phyloP scores from a whole-genome alignment of 1,140 invertebrate genomes.

The Cephus cinctus region DNA sequence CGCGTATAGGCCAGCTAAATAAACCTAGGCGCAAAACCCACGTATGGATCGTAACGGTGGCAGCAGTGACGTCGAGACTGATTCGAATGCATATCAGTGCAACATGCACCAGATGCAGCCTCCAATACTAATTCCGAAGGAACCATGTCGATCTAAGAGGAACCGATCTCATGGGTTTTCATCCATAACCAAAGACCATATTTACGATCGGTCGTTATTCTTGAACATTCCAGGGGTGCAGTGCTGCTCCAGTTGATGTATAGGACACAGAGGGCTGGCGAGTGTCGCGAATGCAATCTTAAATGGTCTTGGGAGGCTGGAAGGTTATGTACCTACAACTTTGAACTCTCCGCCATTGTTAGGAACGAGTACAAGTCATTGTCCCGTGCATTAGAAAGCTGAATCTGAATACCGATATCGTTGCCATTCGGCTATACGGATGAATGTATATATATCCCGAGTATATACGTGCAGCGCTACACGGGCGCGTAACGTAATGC shows the following conservation, averaged over 20 bases:
- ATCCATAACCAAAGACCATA: too few relatives aligned
- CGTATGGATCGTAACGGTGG: constrained; percentile 29
- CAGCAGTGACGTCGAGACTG: constrained; percentile 26
- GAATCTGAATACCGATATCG: constrained; percentile 29
- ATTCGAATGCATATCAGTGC: too few relatives aligned
- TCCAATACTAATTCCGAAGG: too few relatives aligned
- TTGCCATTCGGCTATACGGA: constrained; percentile 9
- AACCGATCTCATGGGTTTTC: too few relatives aligned
- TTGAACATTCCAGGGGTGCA: too few relatives aligned
- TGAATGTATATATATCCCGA: constrained; percentile 10
- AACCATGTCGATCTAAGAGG: too few relatives aligned
- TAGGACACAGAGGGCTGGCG: too few relatives aligned
- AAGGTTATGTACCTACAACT: not conserved
- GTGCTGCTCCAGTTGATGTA: too few relatives aligned
- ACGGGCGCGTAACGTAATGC: not conserved
- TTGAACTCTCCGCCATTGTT: constrained; percentile 10
- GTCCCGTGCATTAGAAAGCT: constrained; percentile 32
- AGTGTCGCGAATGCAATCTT: too few relatives aligned
- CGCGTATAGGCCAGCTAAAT: constrained; percentile 23
- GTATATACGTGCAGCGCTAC: not conserved
- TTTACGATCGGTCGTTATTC: too few relatives aligned
- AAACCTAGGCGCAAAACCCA: constrained; percentile 23
- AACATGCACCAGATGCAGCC: too few relatives aligned
- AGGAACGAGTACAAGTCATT: constrained; percentile 1
- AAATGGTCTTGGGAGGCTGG: too few relatives aligned